Evolutionary conservation across 2,888 invertebrate genomes (phyloP).

Genomic region (Netelia fuscicornis): DNA sequence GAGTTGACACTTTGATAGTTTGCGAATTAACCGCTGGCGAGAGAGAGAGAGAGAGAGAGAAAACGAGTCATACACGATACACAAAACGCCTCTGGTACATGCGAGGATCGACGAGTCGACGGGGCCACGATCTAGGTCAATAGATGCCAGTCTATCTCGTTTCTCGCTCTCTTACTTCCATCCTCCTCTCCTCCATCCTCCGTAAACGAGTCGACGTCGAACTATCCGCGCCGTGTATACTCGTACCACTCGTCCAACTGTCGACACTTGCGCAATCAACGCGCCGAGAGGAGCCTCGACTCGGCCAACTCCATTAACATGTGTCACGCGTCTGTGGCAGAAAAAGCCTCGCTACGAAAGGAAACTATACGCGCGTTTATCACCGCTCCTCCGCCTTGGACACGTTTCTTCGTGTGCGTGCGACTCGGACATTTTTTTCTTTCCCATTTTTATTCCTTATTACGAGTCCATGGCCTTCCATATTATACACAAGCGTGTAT

Average conservation of each 20-base stretch:
- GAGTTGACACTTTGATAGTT: slow-evolving; percentile 43
- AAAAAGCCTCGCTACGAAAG: slow-evolving; percentile 52
- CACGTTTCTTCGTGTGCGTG: slow-evolving; percentile 13
- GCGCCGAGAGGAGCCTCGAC: slow-evolving; percentile 28
- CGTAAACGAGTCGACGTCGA: slow-evolving; percentile 52
- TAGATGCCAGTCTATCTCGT: slow-evolving; percentile 69
- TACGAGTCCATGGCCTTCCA: slow-evolving; percentile 16
- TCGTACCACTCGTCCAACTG: slow-evolving; percentile 56
- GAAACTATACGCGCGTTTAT: slow-evolving; percentile 33
- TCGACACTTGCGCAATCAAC: slow-evolving; percentile 65
- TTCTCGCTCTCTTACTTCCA: slow-evolving; percentile 34
- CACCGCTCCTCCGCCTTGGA: background rate
- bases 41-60: slow-evolving; percentile 42
- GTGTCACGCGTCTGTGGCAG: slow-evolving; percentile 60
- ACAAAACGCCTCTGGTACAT: slow-evolving; percentile 55
- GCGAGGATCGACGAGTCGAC: slow-evolving; percentile 56
- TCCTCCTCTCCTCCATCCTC: background rate
- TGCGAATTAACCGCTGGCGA: slow-evolving; percentile 44
- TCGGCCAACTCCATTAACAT: slow-evolving; percentile 65
- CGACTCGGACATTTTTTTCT: background rate
- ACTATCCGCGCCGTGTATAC: slow-evolving; percentile 21
- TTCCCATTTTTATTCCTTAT: background rate
- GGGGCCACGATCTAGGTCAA: slow-evolving; percentile 80
- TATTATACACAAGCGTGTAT: background rate
- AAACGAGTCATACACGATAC: slow-evolving; percentile 60